Evolutionary conservation across 1,140 invertebrate species (phyloP).

Genomic region (Aphis gossypii): DNA sequence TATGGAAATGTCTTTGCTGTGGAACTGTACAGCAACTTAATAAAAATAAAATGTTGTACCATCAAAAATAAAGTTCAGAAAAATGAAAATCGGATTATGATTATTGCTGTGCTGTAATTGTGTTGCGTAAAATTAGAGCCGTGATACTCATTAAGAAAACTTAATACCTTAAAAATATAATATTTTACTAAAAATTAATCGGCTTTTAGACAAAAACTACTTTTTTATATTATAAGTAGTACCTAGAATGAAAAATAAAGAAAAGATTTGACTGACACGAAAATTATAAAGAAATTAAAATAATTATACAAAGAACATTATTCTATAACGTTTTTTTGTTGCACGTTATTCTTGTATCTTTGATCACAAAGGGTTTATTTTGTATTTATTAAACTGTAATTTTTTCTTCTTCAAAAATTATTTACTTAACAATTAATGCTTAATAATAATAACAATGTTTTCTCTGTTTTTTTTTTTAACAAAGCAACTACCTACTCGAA

Average conservation of each 20-base stretch:
- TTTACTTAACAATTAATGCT: slow-evolving; percentile 6
- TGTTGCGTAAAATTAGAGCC: neutral
- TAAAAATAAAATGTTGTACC: neutral
- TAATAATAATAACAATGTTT: neutral
- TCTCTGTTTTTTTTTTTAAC: neutral
- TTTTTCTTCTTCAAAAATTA: neutral
- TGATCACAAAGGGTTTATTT: neutral
- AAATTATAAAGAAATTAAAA: slow-evolving; percentile 4
- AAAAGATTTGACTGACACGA: neutral
- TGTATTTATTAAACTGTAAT: neutral
- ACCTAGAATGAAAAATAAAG: neutral
- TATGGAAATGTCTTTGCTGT: too few species aligned
- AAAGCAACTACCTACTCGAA: neutral
- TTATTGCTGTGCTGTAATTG: neutral
- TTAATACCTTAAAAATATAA: slow-evolving; percentile 6
- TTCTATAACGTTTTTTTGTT: neutral
- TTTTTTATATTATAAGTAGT: neutral
- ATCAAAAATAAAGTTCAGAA: neutral
- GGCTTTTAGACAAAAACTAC: neutral
- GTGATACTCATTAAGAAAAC: neutral
- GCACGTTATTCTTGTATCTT: neutral
- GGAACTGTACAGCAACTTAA: neutral
- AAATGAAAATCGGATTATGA: neutral
- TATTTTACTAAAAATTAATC: slow-evolving; percentile 12
- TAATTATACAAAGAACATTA: neutral